A percentile compares a stretch with the other conserved stretches of the same genome.
Conservation (phyloP, 2,113 vertebrate species). For the Channa maculata region DNA sequence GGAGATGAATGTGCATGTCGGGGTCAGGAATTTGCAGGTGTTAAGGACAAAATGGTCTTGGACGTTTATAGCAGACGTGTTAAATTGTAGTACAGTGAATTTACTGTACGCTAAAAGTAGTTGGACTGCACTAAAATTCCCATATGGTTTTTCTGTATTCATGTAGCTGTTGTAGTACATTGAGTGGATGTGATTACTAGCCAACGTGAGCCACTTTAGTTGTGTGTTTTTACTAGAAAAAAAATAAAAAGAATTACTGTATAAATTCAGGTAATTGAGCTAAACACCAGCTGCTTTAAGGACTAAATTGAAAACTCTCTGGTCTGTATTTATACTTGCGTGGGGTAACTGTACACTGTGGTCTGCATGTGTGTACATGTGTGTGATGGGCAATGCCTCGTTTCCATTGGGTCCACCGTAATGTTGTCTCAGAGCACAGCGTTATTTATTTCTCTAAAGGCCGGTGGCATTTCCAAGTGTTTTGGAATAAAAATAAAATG, state of each 20-base stretch:
- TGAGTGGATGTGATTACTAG: not conserved
- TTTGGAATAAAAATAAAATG: conserved; percentile 3
- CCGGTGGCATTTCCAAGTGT: conserved; percentile 55
- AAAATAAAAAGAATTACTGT: conserved; percentile 1
- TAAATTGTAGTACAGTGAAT: not conserved
- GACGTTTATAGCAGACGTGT: conserved; percentile 15
- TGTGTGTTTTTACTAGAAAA: not conserved
- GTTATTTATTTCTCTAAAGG: conserved; percentile 58
- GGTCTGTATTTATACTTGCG: conserved; percentile 36
- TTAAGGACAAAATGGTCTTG: conserved; percentile 45
- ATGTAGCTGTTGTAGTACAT: not conserved
- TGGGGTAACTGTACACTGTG: conserved; percentile 35
- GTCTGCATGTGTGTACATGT: conserved; percentile 28
- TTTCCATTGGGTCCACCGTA: conserved; percentile 44
- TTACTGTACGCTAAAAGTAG: too few relatives aligned
- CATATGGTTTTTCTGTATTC: not conserved
- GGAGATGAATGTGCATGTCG: conserved; percentile 27
- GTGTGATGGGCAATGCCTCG: conserved; percentile 12
- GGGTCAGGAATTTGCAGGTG: conserved; percentile 43
- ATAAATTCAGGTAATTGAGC: not conserved
- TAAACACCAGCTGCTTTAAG: not conserved
- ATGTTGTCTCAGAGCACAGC: conserved; percentile 25
- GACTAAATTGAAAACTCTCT: not conserved
- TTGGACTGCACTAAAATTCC: not conserved
- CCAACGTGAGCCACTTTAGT: not conserved